Evolutionary conservation across 2,888 invertebrate species (phyloP).

Genomic region (Lysandra coridon): DNA sequence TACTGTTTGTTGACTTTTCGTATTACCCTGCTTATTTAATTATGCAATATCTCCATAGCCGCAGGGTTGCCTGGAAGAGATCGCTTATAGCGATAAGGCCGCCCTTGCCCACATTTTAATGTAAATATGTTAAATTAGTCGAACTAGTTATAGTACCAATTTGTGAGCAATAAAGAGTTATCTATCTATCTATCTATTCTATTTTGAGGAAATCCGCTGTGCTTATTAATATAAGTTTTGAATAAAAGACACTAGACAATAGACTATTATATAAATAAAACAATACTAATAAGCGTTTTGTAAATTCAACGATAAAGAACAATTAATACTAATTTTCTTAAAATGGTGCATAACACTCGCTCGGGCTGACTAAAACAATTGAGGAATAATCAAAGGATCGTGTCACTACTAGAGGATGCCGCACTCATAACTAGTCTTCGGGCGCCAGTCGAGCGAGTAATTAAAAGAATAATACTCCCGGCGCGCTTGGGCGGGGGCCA

Average conservation of each 20-base stretch:
- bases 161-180: no score
- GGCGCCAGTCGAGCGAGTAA: slow-evolving; percentile 10
- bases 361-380: neutral
- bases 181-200: no score
- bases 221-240: neutral
- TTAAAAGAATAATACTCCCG: slow-evolving; percentile 26
- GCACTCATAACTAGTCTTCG: slow-evolving; percentile 15
- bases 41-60: no score
- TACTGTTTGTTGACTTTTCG: no score
- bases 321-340: neutral
- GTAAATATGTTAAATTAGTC: no score
- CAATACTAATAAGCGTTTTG: no score
- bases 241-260: neutral
- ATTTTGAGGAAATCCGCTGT: neutral
- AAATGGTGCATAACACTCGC: neutral
- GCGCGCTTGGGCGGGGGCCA: neutral
- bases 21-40: no score
- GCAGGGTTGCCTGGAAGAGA: no score
- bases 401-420: neutral
- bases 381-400: neutral
- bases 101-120: no score
- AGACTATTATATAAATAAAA: neutral
- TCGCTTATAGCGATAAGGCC: no score
- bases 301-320: no score
- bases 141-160: no score